Conservation (phyloP, 2,888 invertebrate species). For the Lasioglossum figueresi region DNA sequence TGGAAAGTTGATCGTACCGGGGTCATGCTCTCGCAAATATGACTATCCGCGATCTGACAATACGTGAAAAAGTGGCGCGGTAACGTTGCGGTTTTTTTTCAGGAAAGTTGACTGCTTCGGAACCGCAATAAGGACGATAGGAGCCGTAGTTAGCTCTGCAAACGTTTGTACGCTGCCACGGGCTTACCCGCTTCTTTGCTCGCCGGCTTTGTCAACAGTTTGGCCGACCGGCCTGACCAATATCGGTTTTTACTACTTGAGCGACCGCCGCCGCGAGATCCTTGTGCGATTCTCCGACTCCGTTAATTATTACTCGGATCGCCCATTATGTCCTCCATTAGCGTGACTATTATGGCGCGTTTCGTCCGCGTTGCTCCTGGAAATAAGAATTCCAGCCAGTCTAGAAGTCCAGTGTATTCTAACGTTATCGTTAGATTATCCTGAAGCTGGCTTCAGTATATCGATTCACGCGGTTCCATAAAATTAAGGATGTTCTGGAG, state of each 20-base stretch:
- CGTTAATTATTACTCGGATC: background rate
- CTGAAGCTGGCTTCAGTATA: background rate
- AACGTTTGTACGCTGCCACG: constrained; percentile 18
- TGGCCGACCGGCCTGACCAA: constrained; percentile 32
- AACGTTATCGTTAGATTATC: background rate
- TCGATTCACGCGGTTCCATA: background rate
- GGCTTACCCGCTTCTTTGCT: constrained; percentile 25
- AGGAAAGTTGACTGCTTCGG: background rate
- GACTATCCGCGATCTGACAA: background rate
- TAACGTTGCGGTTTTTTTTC: background rate
- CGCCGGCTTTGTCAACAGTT: constrained; percentile 19
- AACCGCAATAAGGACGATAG: constrained; percentile 15
- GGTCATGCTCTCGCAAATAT: background rate
- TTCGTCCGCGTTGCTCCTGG: background rate
- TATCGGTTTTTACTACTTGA: constrained; percentile 48
- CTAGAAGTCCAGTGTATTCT: background rate
- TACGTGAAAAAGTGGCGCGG: background rate
- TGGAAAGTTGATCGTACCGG: background rate
- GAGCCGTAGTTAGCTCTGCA: background rate
- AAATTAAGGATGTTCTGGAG: background rate
- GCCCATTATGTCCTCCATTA: background rate
- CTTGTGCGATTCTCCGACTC: background rate
- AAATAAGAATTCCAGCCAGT: background rate
- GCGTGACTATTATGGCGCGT: background rate
- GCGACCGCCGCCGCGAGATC: background rate